These are phyloP conservation scores for Stercorarius parasiticus DNA, from an alignment of 2,113 vertebrate species.

Conservation along the genomic window DNA sequence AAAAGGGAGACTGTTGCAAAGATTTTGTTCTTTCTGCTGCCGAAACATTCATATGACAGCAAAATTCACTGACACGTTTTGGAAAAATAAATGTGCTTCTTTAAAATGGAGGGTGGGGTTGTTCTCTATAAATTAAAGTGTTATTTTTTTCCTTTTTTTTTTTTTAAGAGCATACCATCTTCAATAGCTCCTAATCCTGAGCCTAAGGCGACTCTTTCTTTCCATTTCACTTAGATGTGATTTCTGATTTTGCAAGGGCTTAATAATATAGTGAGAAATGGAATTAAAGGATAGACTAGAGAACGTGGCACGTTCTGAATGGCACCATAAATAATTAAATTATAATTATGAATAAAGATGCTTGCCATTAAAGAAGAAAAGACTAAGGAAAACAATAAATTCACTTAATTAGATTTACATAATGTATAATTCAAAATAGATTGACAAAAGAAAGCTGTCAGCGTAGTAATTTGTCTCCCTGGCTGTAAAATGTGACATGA, in stretches of 20 bases:
- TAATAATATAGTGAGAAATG: background rate
- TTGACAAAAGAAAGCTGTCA: background rate
- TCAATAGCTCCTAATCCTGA: background rate
- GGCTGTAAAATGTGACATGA: background rate
- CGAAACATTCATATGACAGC: background rate
- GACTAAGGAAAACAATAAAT: background rate
- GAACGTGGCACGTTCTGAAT: background rate
- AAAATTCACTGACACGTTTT: background rate
- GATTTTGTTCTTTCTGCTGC: background rate
- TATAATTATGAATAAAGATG: background rate
- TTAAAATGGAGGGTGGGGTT: background rate
- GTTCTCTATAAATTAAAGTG: background rate
- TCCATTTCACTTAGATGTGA: background rate
- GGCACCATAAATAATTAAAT: background rate
- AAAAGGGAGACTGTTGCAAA: background rate
- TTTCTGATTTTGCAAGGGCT: background rate
- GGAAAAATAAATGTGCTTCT: background rate
- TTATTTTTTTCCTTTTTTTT: background rate
- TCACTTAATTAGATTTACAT: background rate
- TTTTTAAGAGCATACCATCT: background rate
- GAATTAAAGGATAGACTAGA: background rate
- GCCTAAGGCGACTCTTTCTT: background rate
- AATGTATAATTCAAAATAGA: background rate
- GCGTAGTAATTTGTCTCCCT: background rate
- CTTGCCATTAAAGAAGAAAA: background rate